phyloP scores from a whole-genome alignment of 64 coral and sea anemone species.

The Astreopora myriophthalma region DNA sequence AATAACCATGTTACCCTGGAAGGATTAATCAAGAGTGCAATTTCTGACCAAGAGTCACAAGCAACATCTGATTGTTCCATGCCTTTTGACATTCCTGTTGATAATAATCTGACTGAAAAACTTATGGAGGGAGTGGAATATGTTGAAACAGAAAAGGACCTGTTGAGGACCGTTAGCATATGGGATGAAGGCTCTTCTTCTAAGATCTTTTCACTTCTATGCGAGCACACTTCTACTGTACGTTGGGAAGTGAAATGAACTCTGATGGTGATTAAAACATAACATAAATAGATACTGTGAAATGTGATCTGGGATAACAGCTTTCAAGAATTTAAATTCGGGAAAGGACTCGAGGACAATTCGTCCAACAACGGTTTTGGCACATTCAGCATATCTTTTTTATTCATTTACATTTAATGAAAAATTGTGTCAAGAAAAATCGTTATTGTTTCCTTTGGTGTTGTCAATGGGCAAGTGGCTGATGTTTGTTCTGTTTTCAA shows the following conservation, averaged over 20 bases:
- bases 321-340: no score
- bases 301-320: no score
- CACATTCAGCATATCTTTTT: no score
- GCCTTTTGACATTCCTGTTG: constrained; percentile 44
- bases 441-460: no score
- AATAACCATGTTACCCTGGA: constrained; percentile 21
- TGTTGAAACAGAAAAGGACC: constrained; percentile 52
- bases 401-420: no score
- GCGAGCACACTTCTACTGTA: constrained; percentile 21
- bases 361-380: no score
- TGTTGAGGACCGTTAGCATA: constrained; percentile 34
- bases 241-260: constrained; percentile 32
- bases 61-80: neutral
- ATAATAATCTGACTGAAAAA: constrained; percentile 36
- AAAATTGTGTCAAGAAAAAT: no score
- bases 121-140: constrained; percentile 50
- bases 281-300: constrained; percentile 4
- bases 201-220: constrained; percentile 72
- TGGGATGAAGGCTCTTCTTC: constrained; percentile 59
- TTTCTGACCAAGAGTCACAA: constrained; percentile 10
- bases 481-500: no score
- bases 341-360: no score
- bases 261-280: constrained; percentile 23
- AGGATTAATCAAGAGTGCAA: constrained; percentile 22
- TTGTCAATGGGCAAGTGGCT: no score